A percentile compares a stretch with the other conserved stretches of the same genome.
Conservation (phyloP, 2,797 vertebrate genomes). For the Strix occidentalis region DNA sequence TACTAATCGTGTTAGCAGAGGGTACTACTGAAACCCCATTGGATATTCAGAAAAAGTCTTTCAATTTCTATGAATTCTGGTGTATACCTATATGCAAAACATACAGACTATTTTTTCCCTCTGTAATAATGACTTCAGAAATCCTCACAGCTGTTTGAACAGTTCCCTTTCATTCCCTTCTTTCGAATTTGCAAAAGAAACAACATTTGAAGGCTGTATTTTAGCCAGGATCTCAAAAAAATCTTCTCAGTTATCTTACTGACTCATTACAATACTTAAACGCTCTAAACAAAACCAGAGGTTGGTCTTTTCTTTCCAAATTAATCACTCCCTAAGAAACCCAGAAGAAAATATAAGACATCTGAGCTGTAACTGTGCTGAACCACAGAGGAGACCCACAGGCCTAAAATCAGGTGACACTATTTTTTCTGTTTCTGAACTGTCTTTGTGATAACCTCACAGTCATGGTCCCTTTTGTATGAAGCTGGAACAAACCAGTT, state of each 20-base stretch:
- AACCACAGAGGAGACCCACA: neutral
- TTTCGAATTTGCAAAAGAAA: neutral
- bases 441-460: neutral
- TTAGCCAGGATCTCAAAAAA: neutral
- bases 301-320: neutral
- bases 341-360: neutral
- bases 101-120: neutral
- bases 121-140: neutral
- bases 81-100: neutral
- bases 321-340: neutral
- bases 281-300: neutral
- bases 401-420: neutral
- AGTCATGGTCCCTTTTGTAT: neutral
- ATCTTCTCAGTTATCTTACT: neutral
- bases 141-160: neutral
- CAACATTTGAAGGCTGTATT: neutral
- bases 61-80: neutral
- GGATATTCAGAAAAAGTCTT: neutral
- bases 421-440: neutral
- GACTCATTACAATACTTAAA: neutral
- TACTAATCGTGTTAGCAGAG: accelerated
- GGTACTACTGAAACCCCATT: neutral
- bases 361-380: neutral
- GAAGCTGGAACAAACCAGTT: neutral
- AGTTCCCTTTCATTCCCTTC: neutral